Percentiles rank a stretch among this genome's conserved stretches.
Evolutionary conservation across 1,140 invertebrate species (phyloP).

Genomic region (Zaprionus capensis): DNA sequence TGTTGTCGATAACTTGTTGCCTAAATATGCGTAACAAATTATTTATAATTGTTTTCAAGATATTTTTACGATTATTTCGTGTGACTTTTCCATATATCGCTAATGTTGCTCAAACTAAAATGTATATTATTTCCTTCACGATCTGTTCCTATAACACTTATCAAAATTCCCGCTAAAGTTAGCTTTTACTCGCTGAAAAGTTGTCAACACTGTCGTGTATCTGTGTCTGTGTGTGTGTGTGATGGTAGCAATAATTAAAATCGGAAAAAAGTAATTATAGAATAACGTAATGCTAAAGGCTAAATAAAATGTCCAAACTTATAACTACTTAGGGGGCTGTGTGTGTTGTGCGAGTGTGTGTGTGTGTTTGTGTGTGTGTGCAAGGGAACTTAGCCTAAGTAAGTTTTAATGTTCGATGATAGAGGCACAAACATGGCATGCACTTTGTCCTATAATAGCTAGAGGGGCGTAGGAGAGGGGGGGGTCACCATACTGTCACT

Average conservation of each 20-base stretch:
- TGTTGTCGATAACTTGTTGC: no score
- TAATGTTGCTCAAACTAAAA: no score
- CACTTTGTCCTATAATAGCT: conserved; percentile 49
- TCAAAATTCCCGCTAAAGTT: no score
- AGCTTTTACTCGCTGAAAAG: background rate
- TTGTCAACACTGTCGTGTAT: conserved; percentile 2
- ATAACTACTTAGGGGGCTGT: conserved; percentile 25
- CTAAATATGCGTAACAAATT: no score
- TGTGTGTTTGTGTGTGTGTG: conserved; percentile 25
- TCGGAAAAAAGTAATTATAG: conserved; percentile 41
- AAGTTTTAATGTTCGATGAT: conserved; percentile 66
- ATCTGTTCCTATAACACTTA: no score
- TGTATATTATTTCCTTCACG: no score
- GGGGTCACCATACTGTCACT: background rate
- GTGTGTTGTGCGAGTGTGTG: conserved; percentile 11
- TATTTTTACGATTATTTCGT: no score
- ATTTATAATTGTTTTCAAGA: no score
- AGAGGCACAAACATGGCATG: conserved; percentile 60
- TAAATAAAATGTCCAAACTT: conserved; percentile 54
- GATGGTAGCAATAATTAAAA: conserved; percentile 45
- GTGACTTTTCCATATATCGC: no score
- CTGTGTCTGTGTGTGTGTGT: conserved; percentile 20
- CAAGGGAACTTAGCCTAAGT: conserved; percentile 53
- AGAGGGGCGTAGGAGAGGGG: background rate
- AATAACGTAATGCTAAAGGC: conserved; percentile 52